Base-by-base conservation (phyloP, 2,888 invertebrate genomes). In the Noctua janthina region DNA sequence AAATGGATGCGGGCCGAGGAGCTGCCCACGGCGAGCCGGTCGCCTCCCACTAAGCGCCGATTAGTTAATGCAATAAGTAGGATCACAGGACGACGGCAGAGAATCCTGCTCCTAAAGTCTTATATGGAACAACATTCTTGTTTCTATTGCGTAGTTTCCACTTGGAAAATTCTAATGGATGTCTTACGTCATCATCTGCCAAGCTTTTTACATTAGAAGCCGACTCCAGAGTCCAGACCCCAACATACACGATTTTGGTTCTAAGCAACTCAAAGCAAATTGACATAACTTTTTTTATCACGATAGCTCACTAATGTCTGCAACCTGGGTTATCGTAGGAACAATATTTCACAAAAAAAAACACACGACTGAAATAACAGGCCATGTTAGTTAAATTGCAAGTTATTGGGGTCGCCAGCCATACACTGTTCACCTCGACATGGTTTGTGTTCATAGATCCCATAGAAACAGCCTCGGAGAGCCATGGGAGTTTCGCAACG, bases 381-480 rank as follows among this genome's bases (percentile, higher is more conserved):
- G 56, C 13, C 64, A 5, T 35, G 4, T 23, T 64, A 56, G 13
- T 81, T 62, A 69, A 79, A 59, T 43, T 23, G 59, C 43, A 35
- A 46, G 67, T 67, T 1, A 74, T 59, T 76, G 62, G 56, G 76
- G 80, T 59, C 72, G 66, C 5, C 23, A 39, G 46, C 54, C 35
- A 29, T 20, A 23, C 46, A 78, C 70, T 17, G 84, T 43, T 87
- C 39, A 74, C 84, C 87, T 74, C 77, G 84, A 87, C 85, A 80
- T 71, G 66, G 79, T 75, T 87, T 69, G 5, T 68, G 56, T 64
- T 23, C 29, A 54, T 20, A 56, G 59, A 35, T 51, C 49, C 73
- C 73, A 56, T 67, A 46, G 29, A 74, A 13, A 72, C 74, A 73
- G 54, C 67, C 74, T 76, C 68, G 51, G 13, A 10, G 3, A 20